A percentile compares a stretch with the other conserved stretches of the same genome.
Evolutionary conservation across 92 coral and sea anemone genomes (phyloP).

Genomic region (Virgularia gustaviana): DNA sequence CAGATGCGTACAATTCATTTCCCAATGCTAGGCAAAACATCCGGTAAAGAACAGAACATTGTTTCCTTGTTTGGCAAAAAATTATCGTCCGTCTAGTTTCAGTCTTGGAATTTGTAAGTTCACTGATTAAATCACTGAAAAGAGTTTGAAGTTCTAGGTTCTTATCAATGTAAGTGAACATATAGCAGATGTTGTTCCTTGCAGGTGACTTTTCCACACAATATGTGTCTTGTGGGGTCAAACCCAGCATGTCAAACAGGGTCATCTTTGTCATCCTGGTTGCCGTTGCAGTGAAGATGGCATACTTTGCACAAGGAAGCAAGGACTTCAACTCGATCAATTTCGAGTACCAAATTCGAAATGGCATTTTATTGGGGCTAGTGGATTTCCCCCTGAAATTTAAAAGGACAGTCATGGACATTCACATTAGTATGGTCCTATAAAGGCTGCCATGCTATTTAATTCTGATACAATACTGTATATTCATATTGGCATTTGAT

Average conservation of each 20-base stretch:
- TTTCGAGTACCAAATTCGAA: slow-evolving; percentile 7
- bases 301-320: neutral
- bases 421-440: too few relatives aligned
- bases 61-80: slow-evolving; percentile 11
- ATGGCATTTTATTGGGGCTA: slow-evolving; percentile 1
- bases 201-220: slow-evolving; percentile 17
- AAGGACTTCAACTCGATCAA: slow-evolving; percentile 1
- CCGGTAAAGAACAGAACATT: slow-evolving; percentile 1
- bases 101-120: neutral
- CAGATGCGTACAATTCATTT: neutral
- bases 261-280: slow-evolving; percentile 1
- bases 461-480: neutral
- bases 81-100: slow-evolving; percentile 2
- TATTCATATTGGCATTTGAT: neutral
- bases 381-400: slow-evolving; percentile 4
- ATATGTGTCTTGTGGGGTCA: slow-evolving; percentile 15
- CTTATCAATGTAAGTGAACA: neutral
- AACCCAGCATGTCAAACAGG: slow-evolving; percentile 4
- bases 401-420: neutral
- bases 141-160: slow-evolving; percentile 4
- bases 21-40: slow-evolving; percentile 5
- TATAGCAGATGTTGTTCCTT: slow-evolving; percentile 7
- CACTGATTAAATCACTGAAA: slow-evolving; percentile 1
- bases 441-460: neutral
- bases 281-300: slow-evolving; percentile 14